Conservation (phyloP, 1,140 invertebrate species). For the Cydia splendana region DNA sequence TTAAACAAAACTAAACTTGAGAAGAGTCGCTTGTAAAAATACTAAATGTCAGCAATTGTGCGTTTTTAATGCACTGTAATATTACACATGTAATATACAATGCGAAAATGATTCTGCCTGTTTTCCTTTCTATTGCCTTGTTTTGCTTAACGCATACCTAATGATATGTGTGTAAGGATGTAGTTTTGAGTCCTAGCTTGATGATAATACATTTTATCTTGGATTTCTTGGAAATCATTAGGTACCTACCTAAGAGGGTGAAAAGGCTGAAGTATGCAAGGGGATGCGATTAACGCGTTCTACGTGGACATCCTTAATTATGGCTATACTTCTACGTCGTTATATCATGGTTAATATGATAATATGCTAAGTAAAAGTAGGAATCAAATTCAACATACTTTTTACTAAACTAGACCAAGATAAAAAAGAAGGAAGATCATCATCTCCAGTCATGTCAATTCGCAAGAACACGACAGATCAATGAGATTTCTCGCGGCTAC, state of each 20-base stretch:
- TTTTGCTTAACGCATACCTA: too few relatives aligned
- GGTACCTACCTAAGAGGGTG: too few relatives aligned
- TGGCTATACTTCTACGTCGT: too few relatives aligned
- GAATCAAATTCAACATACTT: background rate
- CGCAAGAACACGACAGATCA: slow-evolving; percentile 21
- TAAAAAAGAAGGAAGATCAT: slow-evolving; percentile 3
- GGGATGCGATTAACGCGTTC: too few relatives aligned
- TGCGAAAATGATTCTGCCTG: background rate
- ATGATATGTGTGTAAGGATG: too few relatives aligned
- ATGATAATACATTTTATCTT: too few relatives aligned
- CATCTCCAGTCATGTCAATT: slow-evolving; percentile 1
- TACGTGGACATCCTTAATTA: too few relatives aligned
- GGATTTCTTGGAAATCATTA: too few relatives aligned
- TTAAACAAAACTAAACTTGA: slow-evolving; percentile 34
- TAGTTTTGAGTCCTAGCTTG: too few relatives aligned
- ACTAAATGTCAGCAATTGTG: background rate
- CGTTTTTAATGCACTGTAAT: background rate
- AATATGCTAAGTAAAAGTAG: background rate
- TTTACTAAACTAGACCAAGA: background rate
- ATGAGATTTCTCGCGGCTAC: slow-evolving; percentile 24
- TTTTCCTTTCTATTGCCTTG: background rate
- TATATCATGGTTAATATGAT: background rate
- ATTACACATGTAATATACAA: too few relatives aligned
- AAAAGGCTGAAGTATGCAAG: too few relatives aligned
- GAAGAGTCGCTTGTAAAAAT: slow-evolving; percentile 18